Conservation (phyloP, 2,113 vertebrate genomes). For the Siniperca knerii region DNA sequence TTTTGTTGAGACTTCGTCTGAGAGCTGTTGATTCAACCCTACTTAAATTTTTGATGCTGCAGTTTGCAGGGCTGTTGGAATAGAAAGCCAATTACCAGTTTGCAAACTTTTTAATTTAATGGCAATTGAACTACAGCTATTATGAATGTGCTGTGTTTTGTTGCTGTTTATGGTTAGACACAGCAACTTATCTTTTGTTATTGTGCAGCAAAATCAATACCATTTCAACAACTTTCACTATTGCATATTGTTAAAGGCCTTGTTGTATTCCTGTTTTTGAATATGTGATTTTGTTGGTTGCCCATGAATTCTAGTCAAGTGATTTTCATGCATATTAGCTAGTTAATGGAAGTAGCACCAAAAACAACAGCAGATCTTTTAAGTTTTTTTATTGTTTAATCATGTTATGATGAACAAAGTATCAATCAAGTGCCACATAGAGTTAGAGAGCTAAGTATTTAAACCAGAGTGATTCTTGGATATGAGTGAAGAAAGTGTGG, state of each 20-base stretch:
- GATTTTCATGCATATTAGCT: not conserved
- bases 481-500: not conserved
- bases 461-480: constrained; percentile 6
- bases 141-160: not conserved
- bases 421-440: not conserved
- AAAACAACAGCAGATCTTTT: not conserved
- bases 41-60: too few species aligned
- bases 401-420: not conserved
- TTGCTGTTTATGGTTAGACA: not conserved
- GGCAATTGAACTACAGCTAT: not conserved
- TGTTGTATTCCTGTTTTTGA: not conserved
- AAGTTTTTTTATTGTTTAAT: constrained; percentile 25
- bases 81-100: not conserved
- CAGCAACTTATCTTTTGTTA: not conserved
- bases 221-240: not conserved
- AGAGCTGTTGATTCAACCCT: too few species aligned
- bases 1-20: not conserved
- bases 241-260: not conserved
- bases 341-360: not conserved
- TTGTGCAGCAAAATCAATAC: not conserved
- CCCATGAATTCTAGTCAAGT: not conserved
- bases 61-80: not conserved
- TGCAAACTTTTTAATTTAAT: not conserved
- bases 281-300: not conserved
- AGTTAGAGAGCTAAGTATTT: constrained; percentile 1